Conservation (phyloP, 2,113 vertebrate genomes). For the Lycaon pictus region DNA sequence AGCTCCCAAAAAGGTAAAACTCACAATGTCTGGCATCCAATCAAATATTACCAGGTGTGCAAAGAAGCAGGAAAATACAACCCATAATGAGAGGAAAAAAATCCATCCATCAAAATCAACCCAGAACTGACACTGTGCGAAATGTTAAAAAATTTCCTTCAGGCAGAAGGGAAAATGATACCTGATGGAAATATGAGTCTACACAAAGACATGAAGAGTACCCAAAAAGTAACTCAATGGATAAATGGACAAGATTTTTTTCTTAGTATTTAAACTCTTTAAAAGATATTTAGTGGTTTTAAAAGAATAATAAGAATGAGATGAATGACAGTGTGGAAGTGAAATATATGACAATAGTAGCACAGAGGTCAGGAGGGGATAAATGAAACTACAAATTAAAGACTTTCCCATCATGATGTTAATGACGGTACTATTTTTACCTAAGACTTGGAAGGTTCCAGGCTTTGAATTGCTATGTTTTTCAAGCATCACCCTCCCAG, state of each 20-base stretch:
- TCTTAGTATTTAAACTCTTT: conserved; percentile 30
- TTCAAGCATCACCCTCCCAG: neutral
- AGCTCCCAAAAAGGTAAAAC: conserved; percentile 35
- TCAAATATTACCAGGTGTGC: conserved; percentile 59
- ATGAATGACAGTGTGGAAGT: neutral
- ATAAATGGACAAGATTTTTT: neutral
- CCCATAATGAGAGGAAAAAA: conserved; percentile 30
- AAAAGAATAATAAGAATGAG: neutral
- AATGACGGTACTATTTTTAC: neutral
- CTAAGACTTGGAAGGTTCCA: neutral
- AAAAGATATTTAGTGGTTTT: conserved; percentile 12
- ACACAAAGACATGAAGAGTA: conserved; percentile 15
- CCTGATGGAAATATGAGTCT: conserved; percentile 26
- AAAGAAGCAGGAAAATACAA: conserved; percentile 64
- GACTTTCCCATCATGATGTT: neutral
- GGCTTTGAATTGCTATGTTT: neutral
- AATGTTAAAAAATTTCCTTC: conserved; percentile 45
- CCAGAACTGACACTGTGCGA: conserved; percentile 48
- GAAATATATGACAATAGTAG: neutral
- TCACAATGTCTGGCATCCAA: conserved; percentile 52
- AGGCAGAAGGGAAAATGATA: conserved; percentile 60
- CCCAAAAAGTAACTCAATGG: neutral
- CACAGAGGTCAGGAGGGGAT: neutral
- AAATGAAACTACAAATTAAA: conserved; percentile 24
- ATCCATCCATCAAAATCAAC: conserved; percentile 51